phyloP scores from a whole-genome alignment of 2,113 vertebrate genomes.

The Mormyrus lacerda region DNA sequence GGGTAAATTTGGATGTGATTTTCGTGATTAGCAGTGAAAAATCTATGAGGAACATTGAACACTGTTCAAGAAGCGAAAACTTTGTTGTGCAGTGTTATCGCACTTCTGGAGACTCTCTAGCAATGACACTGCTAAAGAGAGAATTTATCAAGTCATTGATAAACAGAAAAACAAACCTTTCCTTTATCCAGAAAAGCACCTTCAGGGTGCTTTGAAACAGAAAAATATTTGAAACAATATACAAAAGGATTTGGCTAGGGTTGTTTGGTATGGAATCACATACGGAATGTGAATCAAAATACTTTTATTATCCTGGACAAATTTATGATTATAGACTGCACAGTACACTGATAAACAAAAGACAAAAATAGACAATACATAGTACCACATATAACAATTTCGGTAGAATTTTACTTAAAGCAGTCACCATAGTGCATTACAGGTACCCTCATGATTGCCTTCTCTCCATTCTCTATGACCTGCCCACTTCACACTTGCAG shows the following conservation, averaged over 20 bases:
- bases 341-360: neutral
- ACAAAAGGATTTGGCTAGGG: neutral
- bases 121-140: conserved; percentile 70
- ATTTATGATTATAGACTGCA: neutral
- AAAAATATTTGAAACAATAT: neutral
- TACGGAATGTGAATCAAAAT: neutral
- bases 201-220: conserved; percentile 61
- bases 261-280: neutral
- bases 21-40: too few relatives aligned
- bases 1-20: neutral
- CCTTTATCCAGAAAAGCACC: conserved; percentile 77
- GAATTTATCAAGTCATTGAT: conserved; percentile 89
- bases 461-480: neutral
- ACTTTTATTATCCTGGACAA: neutral
- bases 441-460: neutral
- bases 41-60: too few relatives aligned
- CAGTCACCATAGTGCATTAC: neutral
- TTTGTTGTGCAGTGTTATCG: conserved; percentile 16
- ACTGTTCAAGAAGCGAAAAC: too few relatives aligned
- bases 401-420: too few relatives aligned
- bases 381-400: neutral
- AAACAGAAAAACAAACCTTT: conserved; percentile 86
- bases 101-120: conserved; percentile 55
- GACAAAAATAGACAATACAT: neutral
- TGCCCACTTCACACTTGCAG: neutral